Conservation (phyloP, 2,888 invertebrate genomes). For the Blomia tropicalis region DNA sequence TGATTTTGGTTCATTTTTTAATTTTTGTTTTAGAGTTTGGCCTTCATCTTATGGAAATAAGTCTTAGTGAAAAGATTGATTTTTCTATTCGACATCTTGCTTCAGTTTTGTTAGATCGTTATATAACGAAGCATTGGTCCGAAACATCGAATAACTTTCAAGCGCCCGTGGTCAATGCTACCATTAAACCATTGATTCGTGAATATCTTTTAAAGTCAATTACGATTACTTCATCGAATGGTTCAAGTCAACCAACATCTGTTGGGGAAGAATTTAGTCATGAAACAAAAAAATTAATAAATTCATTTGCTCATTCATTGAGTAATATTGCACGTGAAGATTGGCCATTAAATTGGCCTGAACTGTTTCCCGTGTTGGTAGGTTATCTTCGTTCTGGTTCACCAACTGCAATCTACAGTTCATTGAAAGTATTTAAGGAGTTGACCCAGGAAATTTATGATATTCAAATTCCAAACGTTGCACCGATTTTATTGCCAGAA, state of each 20-base stretch:
- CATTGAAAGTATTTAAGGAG: constrained; percentile 49
- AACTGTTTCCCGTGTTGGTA: constrained; percentile 50
- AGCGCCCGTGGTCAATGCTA: constrained; percentile 42
- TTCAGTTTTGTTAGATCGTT: constrained; percentile 53
- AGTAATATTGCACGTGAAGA: constrained; percentile 54
- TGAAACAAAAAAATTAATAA: constrained; percentile 39
- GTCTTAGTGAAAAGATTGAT: constrained; percentile 46
- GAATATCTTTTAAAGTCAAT: constrained; percentile 18
- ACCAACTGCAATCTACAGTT: constrained; percentile 47
- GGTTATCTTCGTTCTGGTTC: constrained; percentile 44
- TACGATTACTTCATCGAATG: not conserved
- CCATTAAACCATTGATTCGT: constrained; percentile 32
- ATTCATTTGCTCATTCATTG: constrained; percentile 52
- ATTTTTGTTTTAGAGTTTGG: constrained; percentile 23
- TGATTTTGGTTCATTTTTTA: constrained; percentile 1
- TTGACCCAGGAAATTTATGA: constrained; percentile 50
- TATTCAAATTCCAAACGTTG: constrained; percentile 48
- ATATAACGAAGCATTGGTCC: constrained; percentile 53
- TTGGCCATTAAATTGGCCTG: constrained; percentile 55
- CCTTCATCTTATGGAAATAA: constrained; percentile 40
- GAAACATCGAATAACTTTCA: constrained; percentile 43
- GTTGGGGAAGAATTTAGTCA: not conserved
- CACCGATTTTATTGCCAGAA: constrained; percentile 51
- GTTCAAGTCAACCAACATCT: not conserved
- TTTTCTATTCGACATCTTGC: constrained; percentile 50